phyloP scores from a whole-genome alignment of 1,140 invertebrate genomes.

The Ceratoteleas bidentatus region DNA sequence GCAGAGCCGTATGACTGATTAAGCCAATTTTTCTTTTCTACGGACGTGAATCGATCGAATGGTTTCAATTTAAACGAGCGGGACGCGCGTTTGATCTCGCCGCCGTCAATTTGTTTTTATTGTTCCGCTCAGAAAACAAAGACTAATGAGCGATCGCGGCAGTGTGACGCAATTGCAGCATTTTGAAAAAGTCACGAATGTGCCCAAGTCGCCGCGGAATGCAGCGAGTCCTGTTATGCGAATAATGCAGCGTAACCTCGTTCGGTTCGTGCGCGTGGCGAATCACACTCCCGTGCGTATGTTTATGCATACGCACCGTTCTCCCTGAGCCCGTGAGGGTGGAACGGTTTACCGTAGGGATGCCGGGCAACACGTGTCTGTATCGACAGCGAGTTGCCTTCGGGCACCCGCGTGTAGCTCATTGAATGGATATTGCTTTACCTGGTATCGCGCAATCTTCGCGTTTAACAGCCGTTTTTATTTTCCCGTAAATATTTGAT shows the following conservation, averaged over 20 bases:
- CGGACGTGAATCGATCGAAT: conserved; percentile 54
- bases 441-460: conserved; percentile 59
- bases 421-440: conserved; percentile 66
- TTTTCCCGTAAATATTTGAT: conserved; percentile 65
- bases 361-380: conserved; percentile 75
- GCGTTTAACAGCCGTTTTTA: conserved; percentile 52
- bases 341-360: conserved; percentile 62
- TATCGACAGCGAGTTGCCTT: conserved; percentile 76
- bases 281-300: conserved; percentile 45
- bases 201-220: conserved; percentile 67
- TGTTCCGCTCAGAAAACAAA: conserved; percentile 69
- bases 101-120: conserved; percentile 66
- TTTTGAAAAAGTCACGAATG: conserved; percentile 79
- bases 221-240: conserved; percentile 70
- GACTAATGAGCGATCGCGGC: conserved; percentile 67
- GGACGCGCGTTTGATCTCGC: conserved; percentile 56
- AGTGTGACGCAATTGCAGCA: conserved; percentile 76
- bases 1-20: conserved; percentile 51
- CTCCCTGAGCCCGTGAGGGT: conserved; percentile 61
- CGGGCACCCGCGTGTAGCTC: conserved; percentile 74
- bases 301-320: conserved; percentile 69
- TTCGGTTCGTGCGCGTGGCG: conserved; percentile 41
- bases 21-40: conserved; percentile 55
- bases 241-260: conserved; percentile 73
- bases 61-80: conserved; percentile 56